Base-by-base conservation (phyloP, 2,888 invertebrate genomes). In the Spilosoma lubricipeda region DNA sequence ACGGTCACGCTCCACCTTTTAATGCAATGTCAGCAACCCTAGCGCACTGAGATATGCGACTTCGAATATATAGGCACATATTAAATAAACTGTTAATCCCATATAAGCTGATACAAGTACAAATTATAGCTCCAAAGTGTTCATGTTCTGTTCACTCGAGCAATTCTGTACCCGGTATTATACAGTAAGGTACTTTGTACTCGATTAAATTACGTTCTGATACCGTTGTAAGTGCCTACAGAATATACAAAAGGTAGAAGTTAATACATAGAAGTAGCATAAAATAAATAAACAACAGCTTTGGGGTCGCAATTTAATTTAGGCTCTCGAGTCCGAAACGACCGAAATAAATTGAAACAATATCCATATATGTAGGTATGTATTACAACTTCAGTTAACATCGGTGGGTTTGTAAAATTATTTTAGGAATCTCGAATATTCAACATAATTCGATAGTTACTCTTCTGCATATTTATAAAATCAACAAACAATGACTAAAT, bases 1-100 rank as follows among this genome's bases (percentile, higher is more conserved):
- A 92, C 92, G 92, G 93, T 92, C 94, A 94, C 93, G 93, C 89
- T 92, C 88, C 89, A 90, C 89, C 89, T 91, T 91, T 90, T 90
- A 93, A 92, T 92, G 93, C 93, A 89, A 90, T 89, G 91, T 92
- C 93, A 93, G 93, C 91, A 86, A 79, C 84, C 77, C 80, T 80
- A 79, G 80, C 76, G 74, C 77, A 78, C 75, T 76, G 70, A 75
- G 73, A 73, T 72, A 75, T 82, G 79, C n/a, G 79, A 77, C 80
- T 83, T 73, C 48, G 42, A 70, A 72, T 76, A 81, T 73, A 72
- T 74, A 82, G 77, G 74, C 77, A 82, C 78, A 77, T 73, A 78
- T 79, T 80, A 78, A 81, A 78, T 76, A 79, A 78, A 75, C 78
- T 76, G 68, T 76, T 79, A 80, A 80, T 82, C 77, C 74, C 52